Evolutionary conservation across 92 coral and sea anemone species (phyloP), one percentile per base, ranked within the genome.

Genomic region (Epizoanthus scotinus): DNA sequence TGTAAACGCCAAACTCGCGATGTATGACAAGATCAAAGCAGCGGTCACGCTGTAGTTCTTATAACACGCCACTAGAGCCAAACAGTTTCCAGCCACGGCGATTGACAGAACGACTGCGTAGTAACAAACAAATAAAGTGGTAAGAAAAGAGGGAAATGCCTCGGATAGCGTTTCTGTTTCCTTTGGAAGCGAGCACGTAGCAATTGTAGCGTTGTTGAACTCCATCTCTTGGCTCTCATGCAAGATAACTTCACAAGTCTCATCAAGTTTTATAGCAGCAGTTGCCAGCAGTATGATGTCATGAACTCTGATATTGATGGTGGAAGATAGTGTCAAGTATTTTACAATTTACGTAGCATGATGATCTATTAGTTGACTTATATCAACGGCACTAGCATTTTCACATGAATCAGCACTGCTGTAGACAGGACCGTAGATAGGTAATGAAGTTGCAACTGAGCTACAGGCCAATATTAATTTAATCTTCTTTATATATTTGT

Each of bases 1-100:
- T 12, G 97, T 92, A 18, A 65, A 20, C 3, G 94, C 93, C 53
- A 92, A 70, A 78, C 97, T 92, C 26, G 97, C 97, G 63, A 92
- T 90, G 73, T 73, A 92, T 38, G 90, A 85, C 21, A 90, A 73
- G n/a, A 92, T 83, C 2, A 92, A 84, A 0, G 92, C 86, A 3
- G 94, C 81, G 0, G 90, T 79, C 54, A 21, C 70, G 60, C 80
- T 84, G 85, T 82, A 90, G 65, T 86, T 89, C 85, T 86, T 90
- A 66, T 92, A 92, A 50, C 97, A 90, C 17, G 94, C 87, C 25
- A 92, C 71, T 25, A 92, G 26, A 15, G 97, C 92, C 17, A 90
- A 84, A 17, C 63, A 75, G 81, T 92, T 92, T 36, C 97, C 97
- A 57, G 81, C 59, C 61, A 88, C 82, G 0, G 97, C 97, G 44